These are phyloP conservation scores for Latrodectus hesperus DNA, from an alignment of 2,888 invertebrate genomes.

Conservation along the genomic window DNA sequence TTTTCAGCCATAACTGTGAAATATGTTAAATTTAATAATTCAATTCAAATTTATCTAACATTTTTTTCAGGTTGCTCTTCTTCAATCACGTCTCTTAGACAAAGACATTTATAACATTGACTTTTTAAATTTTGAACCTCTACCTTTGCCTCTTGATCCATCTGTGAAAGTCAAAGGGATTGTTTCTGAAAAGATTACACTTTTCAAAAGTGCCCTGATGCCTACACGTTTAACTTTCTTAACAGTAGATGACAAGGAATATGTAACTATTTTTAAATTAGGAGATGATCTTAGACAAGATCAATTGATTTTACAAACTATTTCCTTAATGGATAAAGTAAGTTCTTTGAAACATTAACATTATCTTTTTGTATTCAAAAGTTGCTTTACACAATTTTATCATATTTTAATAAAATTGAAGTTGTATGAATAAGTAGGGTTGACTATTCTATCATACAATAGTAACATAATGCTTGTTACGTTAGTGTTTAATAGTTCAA, in stretches of 20 bases:
- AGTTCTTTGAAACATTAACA: neutral
- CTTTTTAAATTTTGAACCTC: conserved; percentile 91
- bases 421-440: too few relatives aligned
- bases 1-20: too few relatives aligned
- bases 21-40: too few relatives aligned
- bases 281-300: conserved; percentile 98
- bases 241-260: conserved; percentile 85
- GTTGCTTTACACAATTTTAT: too few relatives aligned
- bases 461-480: too few relatives aligned
- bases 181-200: conserved; percentile 88
- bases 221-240: conserved; percentile 93
- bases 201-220: conserved; percentile 98
- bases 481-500: too few relatives aligned
- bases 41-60: neutral
- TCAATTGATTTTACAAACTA: conserved; percentile 97
- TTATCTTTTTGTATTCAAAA: neutral
- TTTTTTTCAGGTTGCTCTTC: conserved; percentile 81
- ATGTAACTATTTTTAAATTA: conserved; percentile 96
- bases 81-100: conserved; percentile 88
- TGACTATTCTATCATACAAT: too few relatives aligned
- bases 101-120: conserved; percentile 87
- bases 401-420: too few relatives aligned
- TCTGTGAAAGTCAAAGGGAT: conserved; percentile 91
- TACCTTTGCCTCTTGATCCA: conserved; percentile 96
- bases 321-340: conserved; percentile 94